Conservation (phyloP, 2,113 vertebrate genomes). For the Gavialis gangeticus region DNA sequence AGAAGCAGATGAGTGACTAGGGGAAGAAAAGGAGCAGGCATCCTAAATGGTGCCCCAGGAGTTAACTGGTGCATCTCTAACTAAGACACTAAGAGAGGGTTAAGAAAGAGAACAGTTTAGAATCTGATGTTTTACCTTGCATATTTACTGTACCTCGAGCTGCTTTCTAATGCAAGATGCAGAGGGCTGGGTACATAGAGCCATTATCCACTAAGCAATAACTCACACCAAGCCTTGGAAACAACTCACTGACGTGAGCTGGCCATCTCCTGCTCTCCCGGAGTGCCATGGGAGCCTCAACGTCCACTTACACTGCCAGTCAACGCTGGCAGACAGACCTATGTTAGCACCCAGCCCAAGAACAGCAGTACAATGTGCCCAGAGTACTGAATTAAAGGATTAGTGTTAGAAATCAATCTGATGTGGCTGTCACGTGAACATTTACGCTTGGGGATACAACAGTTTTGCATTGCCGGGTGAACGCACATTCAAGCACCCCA, state of each 20-base stretch:
- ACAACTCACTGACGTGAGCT: not conserved
- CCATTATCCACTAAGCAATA: accelerated
- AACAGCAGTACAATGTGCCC: not conserved
- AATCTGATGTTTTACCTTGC: accelerated
- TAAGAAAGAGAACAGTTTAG: not conserved
- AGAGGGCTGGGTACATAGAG: not conserved
- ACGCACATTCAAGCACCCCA: not conserved
- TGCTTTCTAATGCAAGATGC: not conserved
- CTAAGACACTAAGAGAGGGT: not conserved
- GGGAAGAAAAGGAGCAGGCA: not conserved
- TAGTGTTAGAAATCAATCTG: not conserved
- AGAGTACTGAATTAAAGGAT: accelerated
- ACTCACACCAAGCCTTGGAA: not conserved
- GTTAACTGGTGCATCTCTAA: not conserved
- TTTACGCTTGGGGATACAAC: not conserved
- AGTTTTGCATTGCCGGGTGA: accelerated
- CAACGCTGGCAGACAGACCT: not conserved
- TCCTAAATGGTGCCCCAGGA: not conserved
- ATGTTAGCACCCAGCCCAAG: accelerated
- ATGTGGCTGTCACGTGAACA: not conserved
- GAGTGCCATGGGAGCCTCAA: not conserved
- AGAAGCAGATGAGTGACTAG: not conserved
- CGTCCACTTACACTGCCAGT: not conserved
- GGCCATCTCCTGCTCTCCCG: not conserved
- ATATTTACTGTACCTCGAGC: not conserved